These are phyloP conservation scores for Asarcornis scutulata DNA, from an alignment of 2,113 vertebrate species.

Conservation along the genomic window DNA sequence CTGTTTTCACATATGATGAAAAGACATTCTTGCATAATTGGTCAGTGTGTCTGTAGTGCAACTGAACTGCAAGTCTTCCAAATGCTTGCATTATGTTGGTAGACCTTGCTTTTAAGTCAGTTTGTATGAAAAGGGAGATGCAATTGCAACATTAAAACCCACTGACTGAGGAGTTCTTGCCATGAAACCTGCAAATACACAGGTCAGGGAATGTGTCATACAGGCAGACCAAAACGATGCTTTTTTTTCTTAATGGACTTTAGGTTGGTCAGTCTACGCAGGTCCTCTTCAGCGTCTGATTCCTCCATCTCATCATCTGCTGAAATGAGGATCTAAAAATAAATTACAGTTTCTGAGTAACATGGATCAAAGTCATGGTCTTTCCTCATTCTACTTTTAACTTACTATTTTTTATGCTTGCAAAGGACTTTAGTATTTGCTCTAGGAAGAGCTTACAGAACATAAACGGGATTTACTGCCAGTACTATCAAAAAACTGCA, in stretches of 20 bases:
- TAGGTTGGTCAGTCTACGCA: slow-evolving; percentile 85
- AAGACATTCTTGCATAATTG: slow-evolving; percentile 78
- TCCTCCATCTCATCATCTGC: slow-evolving; percentile 98
- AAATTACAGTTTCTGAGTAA: slow-evolving; percentile 7
- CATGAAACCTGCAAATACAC: slow-evolving; percentile 15
- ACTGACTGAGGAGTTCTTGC: slow-evolving; percentile 40
- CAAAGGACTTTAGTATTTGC: neutral
- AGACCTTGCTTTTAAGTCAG: slow-evolving; percentile 51
- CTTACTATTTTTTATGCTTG: neutral
- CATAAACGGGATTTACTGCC: neutral
- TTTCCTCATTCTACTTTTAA: neutral
- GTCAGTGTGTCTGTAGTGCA: slow-evolving; percentile 81
- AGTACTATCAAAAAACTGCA: neutral
- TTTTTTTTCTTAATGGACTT: slow-evolving; percentile 94
- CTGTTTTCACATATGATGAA: neutral
- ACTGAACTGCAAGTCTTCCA: slow-evolving; percentile 69
- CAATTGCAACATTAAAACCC: slow-evolving; percentile 41
- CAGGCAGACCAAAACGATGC: slow-evolving; percentile 92
- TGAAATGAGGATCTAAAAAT: slow-evolving; percentile 91
- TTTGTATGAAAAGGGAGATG: slow-evolving; percentile 53
- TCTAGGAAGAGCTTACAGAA: neutral
- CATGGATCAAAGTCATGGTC: neutral
- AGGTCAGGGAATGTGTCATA: slow-evolving; percentile 79
- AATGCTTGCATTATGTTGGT: neutral
- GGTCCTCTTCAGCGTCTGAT: slow-evolving; percentile 89